These are phyloP conservation scores for Corythoichthys haematopterus DNA, from an alignment of 2,113 vertebrate species.

Conservation along the genomic window DNA sequence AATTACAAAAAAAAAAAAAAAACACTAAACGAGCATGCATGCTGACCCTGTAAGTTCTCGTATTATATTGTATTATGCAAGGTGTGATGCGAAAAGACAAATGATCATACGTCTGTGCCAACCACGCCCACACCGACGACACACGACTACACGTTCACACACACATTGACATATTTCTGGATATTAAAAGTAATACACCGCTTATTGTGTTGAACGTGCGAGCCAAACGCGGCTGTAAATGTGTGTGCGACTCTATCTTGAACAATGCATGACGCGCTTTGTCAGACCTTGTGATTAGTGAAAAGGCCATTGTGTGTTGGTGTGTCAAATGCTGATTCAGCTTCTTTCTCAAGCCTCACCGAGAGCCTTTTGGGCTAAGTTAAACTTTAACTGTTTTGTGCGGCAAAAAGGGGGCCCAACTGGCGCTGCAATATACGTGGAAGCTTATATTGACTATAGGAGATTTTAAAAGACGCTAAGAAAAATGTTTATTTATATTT, in stretches of 20 bases:
- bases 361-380: constrained; percentile 84
- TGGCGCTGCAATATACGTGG: neutral
- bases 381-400: constrained; percentile 93
- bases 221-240: constrained; percentile 20
- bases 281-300: constrained; percentile 63
- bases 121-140: constrained; percentile 3
- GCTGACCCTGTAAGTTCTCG: too few species aligned
- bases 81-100: constrained; percentile 1
- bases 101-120: constrained; percentile 29
- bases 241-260: constrained; percentile 33
- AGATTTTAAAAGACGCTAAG: neutral
- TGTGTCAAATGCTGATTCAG: constrained; percentile 72
- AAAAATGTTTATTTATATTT: constrained; percentile 17
- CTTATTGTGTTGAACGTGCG: constrained; percentile 13
- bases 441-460: neutral
- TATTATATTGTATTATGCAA: constrained; percentile 1
- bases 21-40: too few species aligned
- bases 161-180: constrained; percentile 12
- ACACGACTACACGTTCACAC: neutral
- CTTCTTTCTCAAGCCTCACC: constrained; percentile 71
- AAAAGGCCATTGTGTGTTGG: constrained; percentile 70
- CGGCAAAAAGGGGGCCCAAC: neutral
- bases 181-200: constrained; percentile 3
- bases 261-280: constrained; percentile 60
- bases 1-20: too few species aligned